A percentile compares a stretch with the other conserved stretches of the same genome.
Conservation (phyloP, 2,113 vertebrate species). For the Cebus imitator region DNA sequence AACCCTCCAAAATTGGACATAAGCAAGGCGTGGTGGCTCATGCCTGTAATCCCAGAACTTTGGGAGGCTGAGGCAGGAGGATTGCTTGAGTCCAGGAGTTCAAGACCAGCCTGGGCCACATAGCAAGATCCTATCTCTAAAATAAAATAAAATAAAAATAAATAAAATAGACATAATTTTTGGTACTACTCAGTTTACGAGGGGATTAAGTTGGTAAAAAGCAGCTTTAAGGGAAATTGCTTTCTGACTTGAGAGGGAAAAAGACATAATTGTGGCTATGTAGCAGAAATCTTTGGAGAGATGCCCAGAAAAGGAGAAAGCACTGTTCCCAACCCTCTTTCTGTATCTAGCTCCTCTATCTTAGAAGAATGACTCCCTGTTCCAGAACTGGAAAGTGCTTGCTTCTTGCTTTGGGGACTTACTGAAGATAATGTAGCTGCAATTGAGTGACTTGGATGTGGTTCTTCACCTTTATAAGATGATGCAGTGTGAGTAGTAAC, state of each 20-base stretch:
- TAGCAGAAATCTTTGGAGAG: background rate
- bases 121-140: too few relatives aligned
- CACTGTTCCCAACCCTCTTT: background rate
- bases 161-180: background rate
- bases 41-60: too few relatives aligned
- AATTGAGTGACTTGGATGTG: background rate
- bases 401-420: background rate
- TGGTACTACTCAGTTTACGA: background rate
- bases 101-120: too few relatives aligned
- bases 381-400: background rate
- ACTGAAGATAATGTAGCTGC: background rate
- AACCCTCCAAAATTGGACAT: background rate
- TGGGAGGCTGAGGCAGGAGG: too few relatives aligned
- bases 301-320: background rate
- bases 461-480: background rate
- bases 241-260: background rate
- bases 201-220: conserved; percentile 16
- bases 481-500: background rate
- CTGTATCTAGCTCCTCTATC: background rate
- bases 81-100: too few relatives aligned
- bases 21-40: too few relatives aligned
- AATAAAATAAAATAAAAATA: background rate
- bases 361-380: background rate
- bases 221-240: background rate
- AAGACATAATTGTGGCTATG: background rate